Evolutionary conservation across 2,113 vertebrate genomes (phyloP), one percentile per base, ranked within the genome.

Genomic region (Cryptoleucopteryx plumbea): DNA sequence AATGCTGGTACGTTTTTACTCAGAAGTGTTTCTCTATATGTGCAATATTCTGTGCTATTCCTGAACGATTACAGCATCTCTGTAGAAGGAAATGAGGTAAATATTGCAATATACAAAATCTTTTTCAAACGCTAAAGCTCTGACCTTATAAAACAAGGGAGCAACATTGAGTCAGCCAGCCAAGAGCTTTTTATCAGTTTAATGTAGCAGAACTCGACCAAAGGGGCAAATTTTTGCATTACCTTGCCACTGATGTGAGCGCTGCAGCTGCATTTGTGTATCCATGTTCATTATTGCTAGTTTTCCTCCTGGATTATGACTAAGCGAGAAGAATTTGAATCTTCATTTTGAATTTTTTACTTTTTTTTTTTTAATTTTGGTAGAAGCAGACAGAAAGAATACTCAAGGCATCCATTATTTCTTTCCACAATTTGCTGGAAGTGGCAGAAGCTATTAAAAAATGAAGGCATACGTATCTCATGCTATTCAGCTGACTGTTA

Each of bases 401-500:
- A 87, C 72, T 98, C 94, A 78, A 92, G 81, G 74, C 88, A 97
- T 97, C 81, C 93, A 97, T 97, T 97, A 96, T 97, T 97, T 97
- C 91, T 93, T 95, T 92, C 93, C 75, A 90, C 85, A 96, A 88
- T 98, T 97, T 98, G 55, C 91, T 96, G 90, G 80, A 97, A 97
- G 87, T 94, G 82, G 71, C 95, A 97, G 95, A 97, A 94, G 81
- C 94, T 97, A 95, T 97, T 97, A 97, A 97, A 97, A 97, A 96
- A 96, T 83, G 91, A 98, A 98, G 95, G 85, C 95, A 91, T 93
- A 67, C 78, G 91, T 97, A 97, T 97, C 97, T 98, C 93, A 95
- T 91, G 92, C 82, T 96, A 83, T 96, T 98, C 97, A 96, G 86
- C 91, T 97, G 96, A 96, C 87, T 97, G 91, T 90, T 97, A 98